Conservation (phyloP, 2,113 vertebrate species). For the Thamnophis sirtalis region DNA sequence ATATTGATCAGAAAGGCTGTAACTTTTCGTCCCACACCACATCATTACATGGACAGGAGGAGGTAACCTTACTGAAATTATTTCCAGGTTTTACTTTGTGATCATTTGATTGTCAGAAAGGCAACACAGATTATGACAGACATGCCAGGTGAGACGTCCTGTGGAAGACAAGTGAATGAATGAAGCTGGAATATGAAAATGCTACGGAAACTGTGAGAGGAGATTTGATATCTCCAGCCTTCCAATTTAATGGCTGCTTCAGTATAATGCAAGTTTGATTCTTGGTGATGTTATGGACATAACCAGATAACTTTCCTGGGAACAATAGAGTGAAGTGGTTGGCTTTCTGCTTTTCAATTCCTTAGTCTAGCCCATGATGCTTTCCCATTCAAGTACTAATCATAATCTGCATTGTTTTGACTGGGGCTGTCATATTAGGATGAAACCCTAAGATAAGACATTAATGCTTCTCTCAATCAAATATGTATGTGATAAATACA, state of each 20-base stretch:
- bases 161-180: not conserved
- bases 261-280: not conserved
- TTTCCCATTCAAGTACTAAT: not conserved
- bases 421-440: not conserved
- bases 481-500: not conserved
- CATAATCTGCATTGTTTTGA: not conserved
- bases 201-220: not conserved
- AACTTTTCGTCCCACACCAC: not conserved
- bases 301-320: not conserved
- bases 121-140: not conserved
- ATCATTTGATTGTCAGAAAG: not conserved
- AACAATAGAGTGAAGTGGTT: not conserved
- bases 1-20: not conserved
- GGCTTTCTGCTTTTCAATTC: not conserved
- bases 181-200: not conserved
- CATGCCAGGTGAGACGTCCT: not conserved
- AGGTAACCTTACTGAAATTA: not conserved
- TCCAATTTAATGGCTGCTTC: not conserved
- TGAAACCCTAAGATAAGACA: not conserved
- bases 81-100: not conserved
- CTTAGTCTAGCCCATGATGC: not conserved
- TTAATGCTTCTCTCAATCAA: not conserved
- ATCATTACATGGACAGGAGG: not conserved
- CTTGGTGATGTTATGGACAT: not conserved
- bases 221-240: not conserved